Evolutionary conservation across 1,140 invertebrate genomes (phyloP).

Genomic region (Zaprionus camerounensis): DNA sequence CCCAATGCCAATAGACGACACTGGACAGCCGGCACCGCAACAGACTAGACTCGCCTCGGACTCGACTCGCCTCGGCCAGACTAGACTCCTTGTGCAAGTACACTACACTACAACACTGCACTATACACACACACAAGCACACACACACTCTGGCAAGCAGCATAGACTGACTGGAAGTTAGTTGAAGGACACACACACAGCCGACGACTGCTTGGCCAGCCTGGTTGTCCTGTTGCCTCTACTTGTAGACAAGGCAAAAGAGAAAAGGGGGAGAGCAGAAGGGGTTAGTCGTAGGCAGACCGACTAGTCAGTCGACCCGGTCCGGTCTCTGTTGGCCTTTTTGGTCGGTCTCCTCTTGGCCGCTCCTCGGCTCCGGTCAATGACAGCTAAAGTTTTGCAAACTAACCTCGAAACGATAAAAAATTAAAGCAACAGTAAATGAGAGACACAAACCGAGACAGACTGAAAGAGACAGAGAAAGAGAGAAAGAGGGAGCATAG

Average conservation of each 20-base stretch:
- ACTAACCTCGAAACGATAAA: slow-evolving; percentile 77
- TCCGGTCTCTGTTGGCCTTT: slow-evolving; percentile 47
- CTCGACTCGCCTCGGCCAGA: slow-evolving; percentile 39
- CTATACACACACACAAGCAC: slow-evolving; percentile 44
- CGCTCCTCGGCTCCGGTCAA: slow-evolving; percentile 56
- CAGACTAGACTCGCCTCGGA: slow-evolving; percentile 53
- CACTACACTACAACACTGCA: slow-evolving; percentile 28
- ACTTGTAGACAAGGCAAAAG: slow-evolving; percentile 5
- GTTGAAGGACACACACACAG: slow-evolving; percentile 63
- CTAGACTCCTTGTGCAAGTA: slow-evolving; percentile 4
- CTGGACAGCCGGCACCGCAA: slow-evolving; percentile 29
- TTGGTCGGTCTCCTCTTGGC: background rate
- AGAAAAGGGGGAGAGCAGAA: slow-evolving; percentile 9
- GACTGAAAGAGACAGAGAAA: slow-evolving; percentile 5
- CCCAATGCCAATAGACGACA: slow-evolving; percentile 64
- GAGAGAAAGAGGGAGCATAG: background rate
- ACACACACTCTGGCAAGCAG: background rate
- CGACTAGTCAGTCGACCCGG: slow-evolving; percentile 30
- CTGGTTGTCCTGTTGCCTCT: background rate
- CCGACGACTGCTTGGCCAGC: background rate
- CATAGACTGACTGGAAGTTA: slow-evolving; percentile 37
- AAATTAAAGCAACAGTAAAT: slow-evolving; percentile 75
- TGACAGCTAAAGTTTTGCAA: slow-evolving; percentile 78
- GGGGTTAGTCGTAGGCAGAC: slow-evolving; percentile 33
- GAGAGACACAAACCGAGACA: slow-evolving; percentile 22